Percentiles rank a stretch among this genome's conserved stretches.
Evolutionary conservation across 92 coral and sea anemone genomes (phyloP).

Genomic region (Muricea muricata): DNA sequence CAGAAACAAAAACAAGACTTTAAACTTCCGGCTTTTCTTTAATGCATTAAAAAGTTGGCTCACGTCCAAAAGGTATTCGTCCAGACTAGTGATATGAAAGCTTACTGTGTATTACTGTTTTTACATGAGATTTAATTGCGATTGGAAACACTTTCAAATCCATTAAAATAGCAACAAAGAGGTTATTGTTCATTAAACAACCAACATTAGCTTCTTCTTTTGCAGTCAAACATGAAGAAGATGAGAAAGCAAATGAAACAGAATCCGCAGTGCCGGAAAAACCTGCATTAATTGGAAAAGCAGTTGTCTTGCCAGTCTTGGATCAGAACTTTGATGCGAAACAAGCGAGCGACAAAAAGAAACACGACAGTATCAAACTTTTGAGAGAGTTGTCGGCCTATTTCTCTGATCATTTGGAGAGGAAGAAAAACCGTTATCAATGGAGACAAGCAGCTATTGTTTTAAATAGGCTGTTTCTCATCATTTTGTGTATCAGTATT

Average conservation of each 20-base stretch:
- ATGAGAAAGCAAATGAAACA: background rate
- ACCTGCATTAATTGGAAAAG: background rate
- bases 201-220: background rate
- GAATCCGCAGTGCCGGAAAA: background rate
- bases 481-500: slow-evolving; percentile 73
- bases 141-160: too few relatives aligned
- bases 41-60: too few relatives aligned
- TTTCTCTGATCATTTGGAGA: slow-evolving; percentile 37
- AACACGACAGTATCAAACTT: slow-evolving; percentile 23
- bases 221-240: background rate
- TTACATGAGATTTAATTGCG: too few relatives aligned
- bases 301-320: background rate
- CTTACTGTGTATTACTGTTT: too few relatives aligned
- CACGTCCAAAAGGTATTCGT: too few relatives aligned
- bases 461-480: slow-evolving; percentile 73
- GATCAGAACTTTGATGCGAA: slow-evolving; percentile 23
- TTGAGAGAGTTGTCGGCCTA: slow-evolving; percentile 8
- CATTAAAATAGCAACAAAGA: background rate
- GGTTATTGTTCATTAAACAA: background rate
- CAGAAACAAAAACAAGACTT: too few relatives aligned
- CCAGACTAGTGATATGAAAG: too few relatives aligned
- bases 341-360: background rate
- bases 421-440: slow-evolving; percentile 66
- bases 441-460: slow-evolving; percentile 87
- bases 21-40: too few relatives aligned